Percentiles rank a stretch among this genome's conserved stretches.
Conservation (phyloP, 30 jellyfish, hydroid and myxozoan genomes). For the Phacellophora camtschatica region DNA sequence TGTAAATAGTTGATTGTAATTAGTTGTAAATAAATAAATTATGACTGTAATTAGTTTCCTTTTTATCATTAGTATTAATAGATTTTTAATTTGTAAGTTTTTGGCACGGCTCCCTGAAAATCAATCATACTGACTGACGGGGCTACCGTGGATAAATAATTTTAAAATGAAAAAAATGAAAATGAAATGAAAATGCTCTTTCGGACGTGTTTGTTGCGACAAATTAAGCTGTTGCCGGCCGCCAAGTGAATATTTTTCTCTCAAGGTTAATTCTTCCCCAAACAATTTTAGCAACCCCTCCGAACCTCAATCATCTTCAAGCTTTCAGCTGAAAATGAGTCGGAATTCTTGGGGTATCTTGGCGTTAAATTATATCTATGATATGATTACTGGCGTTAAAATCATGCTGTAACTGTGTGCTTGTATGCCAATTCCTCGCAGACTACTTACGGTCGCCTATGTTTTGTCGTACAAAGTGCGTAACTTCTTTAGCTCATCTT, state of each 20-base stretch:
- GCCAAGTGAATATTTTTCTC: constrained; percentile 16
- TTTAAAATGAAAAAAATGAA: too few relatives aligned
- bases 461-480: constrained; percentile 7
- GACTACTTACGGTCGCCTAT: background rate
- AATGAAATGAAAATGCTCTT: too few relatives aligned
- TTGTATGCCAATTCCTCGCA: background rate
- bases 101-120: too few relatives aligned
- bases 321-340: background rate
- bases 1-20: too few relatives aligned
- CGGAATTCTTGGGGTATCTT: constrained; percentile 17
- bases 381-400: background rate
- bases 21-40: too few relatives aligned
- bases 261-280: constrained; percentile 20
- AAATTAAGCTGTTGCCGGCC: too few relatives aligned
- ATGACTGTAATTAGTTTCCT: background rate
- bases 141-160: too few relatives aligned
- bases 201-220: too few relatives aligned
- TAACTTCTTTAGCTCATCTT: background rate
- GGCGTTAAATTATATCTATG: too few relatives aligned
- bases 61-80: too few relatives aligned
- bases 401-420: background rate
- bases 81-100: too few relatives aligned
- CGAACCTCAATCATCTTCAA: constrained; percentile 8
- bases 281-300: background rate
- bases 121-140: too few relatives aligned